phyloP scores from a whole-genome alignment of 92 coral and sea anemone species.

The Pocillopora grandis region DNA sequence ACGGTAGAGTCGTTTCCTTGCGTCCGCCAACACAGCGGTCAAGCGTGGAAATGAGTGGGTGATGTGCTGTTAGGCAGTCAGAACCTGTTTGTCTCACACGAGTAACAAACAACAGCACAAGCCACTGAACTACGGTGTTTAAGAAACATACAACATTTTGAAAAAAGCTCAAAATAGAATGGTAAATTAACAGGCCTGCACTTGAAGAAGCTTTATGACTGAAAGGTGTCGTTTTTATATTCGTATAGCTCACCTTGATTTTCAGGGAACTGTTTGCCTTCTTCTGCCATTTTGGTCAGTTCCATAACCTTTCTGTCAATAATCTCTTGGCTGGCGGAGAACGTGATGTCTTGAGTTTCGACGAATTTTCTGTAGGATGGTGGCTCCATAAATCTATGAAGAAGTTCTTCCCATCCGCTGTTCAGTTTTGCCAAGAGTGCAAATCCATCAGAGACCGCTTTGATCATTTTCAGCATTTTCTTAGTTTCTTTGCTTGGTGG shows the following conservation, averaged over 20 bases:
- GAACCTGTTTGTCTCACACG: no score
- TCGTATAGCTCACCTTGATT: conserved; percentile 25
- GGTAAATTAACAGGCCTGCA: no score
- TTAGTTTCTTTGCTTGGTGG: conserved; percentile 42
- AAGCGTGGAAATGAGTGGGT: no score
- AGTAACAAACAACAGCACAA: no score
- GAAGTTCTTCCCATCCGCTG: conserved; percentile 34
- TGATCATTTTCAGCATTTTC: conserved; percentile 7
- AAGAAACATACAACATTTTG: no score
- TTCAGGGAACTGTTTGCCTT: conserved; percentile 16
- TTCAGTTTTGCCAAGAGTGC: conserved; percentile 17
- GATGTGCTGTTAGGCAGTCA: no score
- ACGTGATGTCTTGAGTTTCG: conserved; percentile 19
- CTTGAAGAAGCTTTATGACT: no score
- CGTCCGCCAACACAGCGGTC: no score
- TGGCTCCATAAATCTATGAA: conserved; percentile 25
- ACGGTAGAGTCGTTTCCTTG: no score
- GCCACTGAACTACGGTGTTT: no score
- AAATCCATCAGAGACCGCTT: conserved; percentile 13
- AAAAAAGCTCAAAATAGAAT: no score
- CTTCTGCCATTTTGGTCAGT: conserved; percentile 18
- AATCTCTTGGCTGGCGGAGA: conserved; percentile 9
- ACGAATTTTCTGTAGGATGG: conserved; percentile 37
- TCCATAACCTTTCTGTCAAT: conserved; percentile 31
- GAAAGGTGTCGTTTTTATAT: background rate